These are phyloP conservation scores for Sorex araneus DNA, from an alignment of 2,113 vertebrate genomes.

Conservation along the genomic window DNA sequence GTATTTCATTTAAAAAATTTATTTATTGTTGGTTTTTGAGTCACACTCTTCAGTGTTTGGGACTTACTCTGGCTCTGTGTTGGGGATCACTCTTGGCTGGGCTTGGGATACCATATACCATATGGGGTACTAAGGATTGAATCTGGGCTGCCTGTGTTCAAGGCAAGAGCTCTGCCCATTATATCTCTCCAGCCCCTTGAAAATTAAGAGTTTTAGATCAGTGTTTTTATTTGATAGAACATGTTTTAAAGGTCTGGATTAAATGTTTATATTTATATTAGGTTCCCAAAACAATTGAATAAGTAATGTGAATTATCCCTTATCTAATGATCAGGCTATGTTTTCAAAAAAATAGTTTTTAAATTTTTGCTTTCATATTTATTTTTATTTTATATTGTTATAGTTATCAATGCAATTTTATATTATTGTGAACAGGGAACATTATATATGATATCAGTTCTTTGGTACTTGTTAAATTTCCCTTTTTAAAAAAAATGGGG, in stretches of 20 bases:
- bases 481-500: neutral
- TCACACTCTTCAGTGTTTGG: too few relatives aligned
- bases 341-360: neutral
- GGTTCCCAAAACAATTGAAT: constrained; percentile 13
- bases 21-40: too few relatives aligned
- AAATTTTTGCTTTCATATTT: constrained; percentile 21
- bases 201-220: too few relatives aligned
- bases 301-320: neutral
- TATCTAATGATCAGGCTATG: neutral
- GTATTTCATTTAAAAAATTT: neutral
- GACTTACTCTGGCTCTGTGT: too few relatives aligned
- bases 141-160: too few relatives aligned
- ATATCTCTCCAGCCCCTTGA: too few relatives aligned
- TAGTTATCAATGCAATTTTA: neutral
- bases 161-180: too few relatives aligned
- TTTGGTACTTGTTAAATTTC: constrained; percentile 53
- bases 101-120: too few relatives aligned
- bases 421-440: neutral
- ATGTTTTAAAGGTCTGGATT: neutral
- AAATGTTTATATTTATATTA: neutral
- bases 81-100: too few relatives aligned
- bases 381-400: constrained; percentile 7
- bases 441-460: neutral
- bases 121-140: too few relatives aligned
- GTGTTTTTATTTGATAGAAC: neutral